Evolutionary conservation across 2,888 invertebrate genomes (phyloP).

Genomic region (Blastobasis adustella): DNA sequence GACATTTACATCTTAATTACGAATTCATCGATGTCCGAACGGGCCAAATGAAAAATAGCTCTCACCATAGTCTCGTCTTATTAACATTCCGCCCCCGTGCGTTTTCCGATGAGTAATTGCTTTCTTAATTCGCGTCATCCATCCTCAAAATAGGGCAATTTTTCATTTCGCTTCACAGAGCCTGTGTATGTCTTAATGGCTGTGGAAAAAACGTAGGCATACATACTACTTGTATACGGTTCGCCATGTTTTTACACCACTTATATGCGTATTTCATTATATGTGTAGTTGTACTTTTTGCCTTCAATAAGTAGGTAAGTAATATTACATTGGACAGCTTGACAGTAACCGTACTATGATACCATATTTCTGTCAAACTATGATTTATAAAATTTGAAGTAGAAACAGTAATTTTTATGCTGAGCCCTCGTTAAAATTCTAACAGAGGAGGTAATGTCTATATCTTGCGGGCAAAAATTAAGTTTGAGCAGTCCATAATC

Average conservation of each 20-base stretch:
- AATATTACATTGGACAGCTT: too few species aligned
- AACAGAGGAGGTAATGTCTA: neutral
- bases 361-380: too few species aligned
- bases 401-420: neutral
- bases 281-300: too few species aligned
- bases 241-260: neutral
- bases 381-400: neutral
- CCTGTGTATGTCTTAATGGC: conserved; percentile 36
- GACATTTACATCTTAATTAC: conserved; percentile 54
- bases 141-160: conserved; percentile 72
- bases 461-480: neutral
- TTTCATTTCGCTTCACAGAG: conserved; percentile 57
- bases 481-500: conserved; percentile 16
- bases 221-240: neutral
- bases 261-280: too few species aligned
- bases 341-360: too few species aligned
- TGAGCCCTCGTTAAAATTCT: neutral
- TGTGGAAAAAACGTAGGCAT: conserved; percentile 8
- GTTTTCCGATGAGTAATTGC: conserved; percentile 73
- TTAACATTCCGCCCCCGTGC: conserved; percentile 70
- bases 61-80: conserved; percentile 57
- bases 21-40: conserved; percentile 50
- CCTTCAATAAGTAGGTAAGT: too few species aligned
- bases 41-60: conserved; percentile 63
- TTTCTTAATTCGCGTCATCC: conserved; percentile 74